Base-by-base conservation (phyloP, 2,888 invertebrate species). In the Heliconius sara region DNA sequence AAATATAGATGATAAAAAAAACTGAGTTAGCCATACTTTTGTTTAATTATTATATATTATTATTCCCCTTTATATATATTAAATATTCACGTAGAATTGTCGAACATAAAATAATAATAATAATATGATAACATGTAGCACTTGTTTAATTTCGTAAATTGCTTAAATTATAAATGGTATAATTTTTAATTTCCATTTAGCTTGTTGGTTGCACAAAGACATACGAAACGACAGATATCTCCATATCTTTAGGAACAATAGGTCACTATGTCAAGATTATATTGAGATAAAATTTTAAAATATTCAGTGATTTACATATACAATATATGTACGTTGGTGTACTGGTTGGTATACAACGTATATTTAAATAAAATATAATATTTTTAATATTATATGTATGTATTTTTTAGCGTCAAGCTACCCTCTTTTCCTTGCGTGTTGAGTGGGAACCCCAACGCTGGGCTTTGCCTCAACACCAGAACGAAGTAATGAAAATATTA, bases 261-360 rank as follows among this genome's bases (percentile, higher is more conserved):
- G 74, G 78, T 79, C 78, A 68, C 57, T 79, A 10, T 79, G 74
- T 30, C 78, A 75, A 79, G 78, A 68, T 47, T 68, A 10, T 16
- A 67, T 47, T n/a, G 19, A 68, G 68, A 79, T 68, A 74, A 43
- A 30, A 68, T 60, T 7, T 10, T 16, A 34, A 74, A 67, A 60
- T n/a, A 52, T 27, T 25, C 9, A 43, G 2, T 57, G 22, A 57
- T 34, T 25, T 25, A 39, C 34, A 9, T 39, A n/a, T n/a, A 60
- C 3, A 60, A n/a, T 12, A 63, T 63, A 63, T 12, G n/a, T 34
- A 39, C 10, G 39, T 39, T 39, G 1, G 39, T 39, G 0, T 39
- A 39, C 39, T 10, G 2, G 9, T 63, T 57, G 22, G 9, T 57
- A 57, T 52, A 7, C 6, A 57, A 22, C 10, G n/a, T 60, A n/a